Evolutionary conservation across 2,113 vertebrate species (phyloP), one percentile per base, ranked within the genome.

Genomic region (Chloropsis cyanopogon): DNA sequence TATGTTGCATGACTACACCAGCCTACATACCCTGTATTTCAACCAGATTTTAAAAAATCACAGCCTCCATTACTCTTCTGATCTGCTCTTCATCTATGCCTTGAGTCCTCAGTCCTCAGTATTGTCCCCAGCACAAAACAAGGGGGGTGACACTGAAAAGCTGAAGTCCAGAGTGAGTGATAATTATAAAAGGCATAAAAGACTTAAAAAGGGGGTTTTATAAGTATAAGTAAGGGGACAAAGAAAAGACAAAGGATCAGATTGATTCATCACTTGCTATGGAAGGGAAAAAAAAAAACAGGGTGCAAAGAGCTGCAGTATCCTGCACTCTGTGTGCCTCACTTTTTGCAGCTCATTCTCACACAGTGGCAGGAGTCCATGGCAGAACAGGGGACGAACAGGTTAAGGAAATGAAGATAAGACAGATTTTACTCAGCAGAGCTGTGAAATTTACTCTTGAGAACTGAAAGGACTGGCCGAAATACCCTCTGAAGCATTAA

Each of bases 401-500:
- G 70, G 50, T 79, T 92, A 88, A 94, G 69, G 18, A 68, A 87
- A 16, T 56, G 56, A 60, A 64, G 53, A 25, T 84, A 85, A 91
- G 31, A 78, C 28, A 79, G 33, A 68, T 63, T 91, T 31, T 56
- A 41, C 6, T 64, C 56, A 53, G 57, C 22, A 82, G 29, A 24
- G 13, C 28, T 90, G 57, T 69, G 44, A 80, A 85, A 90, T 90
- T 82, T 87, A 44, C 41, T 85, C 31, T 53, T 11, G 15, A 93
- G 65, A 76, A 85, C 37, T 33, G 26, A 87, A 87, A 24, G 22
- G 11, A 54, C 60, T 82, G 82, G 33, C 70, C 2, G 0, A 95
- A 94, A 94, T 89, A 75, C 11, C 29, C 56, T 82, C 83, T 91
- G 87, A 94, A 76, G 81, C 73, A 87, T 85, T 94, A 91, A 90